phyloP scores from a whole-genome alignment of 2,797 vertebrate genomes.

The Phataginus tetradactyla region DNA sequence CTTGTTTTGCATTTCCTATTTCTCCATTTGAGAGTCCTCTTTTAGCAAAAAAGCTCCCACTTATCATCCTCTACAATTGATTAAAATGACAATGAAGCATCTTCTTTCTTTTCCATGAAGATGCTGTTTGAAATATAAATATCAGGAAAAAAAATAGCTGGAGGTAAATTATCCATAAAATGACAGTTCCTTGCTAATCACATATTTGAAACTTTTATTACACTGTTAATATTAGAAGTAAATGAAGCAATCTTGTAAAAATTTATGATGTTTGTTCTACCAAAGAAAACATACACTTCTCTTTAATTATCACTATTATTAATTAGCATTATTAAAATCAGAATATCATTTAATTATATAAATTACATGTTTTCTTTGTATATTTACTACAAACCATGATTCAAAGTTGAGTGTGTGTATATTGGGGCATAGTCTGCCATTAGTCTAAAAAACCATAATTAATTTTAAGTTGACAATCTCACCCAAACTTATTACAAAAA shows the following conservation, averaged over 20 bases:
- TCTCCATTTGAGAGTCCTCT: neutral
- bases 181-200: conserved; percentile 52
- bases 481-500: neutral
- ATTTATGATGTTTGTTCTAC: conserved; percentile 30
- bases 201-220: conserved; percentile 57
- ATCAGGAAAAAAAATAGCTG: conserved; percentile 39
- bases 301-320: conserved; percentile 59
- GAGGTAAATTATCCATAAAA: conserved; percentile 68
- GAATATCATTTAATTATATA: conserved; percentile 40
- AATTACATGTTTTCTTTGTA: neutral
- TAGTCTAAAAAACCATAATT: neutral
- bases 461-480: conserved; percentile 22
- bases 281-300: conserved; percentile 28
- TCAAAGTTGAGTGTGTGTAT: neutral
- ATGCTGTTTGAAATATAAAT: conserved; percentile 54
- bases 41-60: conserved; percentile 12
- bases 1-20: neutral
- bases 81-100: conserved; percentile 49
- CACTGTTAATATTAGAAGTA: conserved; percentile 43
- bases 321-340: conserved; percentile 40
- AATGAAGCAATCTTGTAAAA: conserved; percentile 54
- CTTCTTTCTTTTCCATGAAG: neutral
- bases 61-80: neutral
- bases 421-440: neutral
- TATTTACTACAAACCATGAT: neutral